Base-by-base conservation (phyloP, 2,888 invertebrate genomes). In the Xylota sylvarum region DNA sequence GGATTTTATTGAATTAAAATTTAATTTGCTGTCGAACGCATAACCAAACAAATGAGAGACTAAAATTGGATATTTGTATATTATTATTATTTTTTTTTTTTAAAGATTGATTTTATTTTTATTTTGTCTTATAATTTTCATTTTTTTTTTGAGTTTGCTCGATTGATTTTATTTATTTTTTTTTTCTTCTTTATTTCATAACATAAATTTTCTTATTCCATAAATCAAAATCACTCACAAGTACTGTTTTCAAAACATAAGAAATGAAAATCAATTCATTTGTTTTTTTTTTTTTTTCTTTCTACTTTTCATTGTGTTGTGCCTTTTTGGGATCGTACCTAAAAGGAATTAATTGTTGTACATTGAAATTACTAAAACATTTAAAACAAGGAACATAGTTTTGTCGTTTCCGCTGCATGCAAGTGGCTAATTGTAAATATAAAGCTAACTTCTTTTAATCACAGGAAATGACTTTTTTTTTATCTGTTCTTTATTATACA, bases 261-360 rank as follows among this genome's bases (percentile, higher is more conserved):
- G 14, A 46, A 77, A 56, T 35, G 43, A 43, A 70, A 79, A 9
- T 67, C 69, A 74, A 64, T 40, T 85, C 76, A 80, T 76, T 58
- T 9, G 35, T 46, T 64, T 72, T 55, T 43, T 60, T 50, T 69
- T 69, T 78, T 35, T 60, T n/a, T n/a, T n/a, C n/a, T 69, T 58
- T 40, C 17, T 69, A 32, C 37, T 62, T 65, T 56, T 52, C 48
- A 74, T 72, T 82, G 77, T 89, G 89, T 88, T 89, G 89, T 90
- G 90, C 91, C 91, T 91, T 92, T 92, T 91, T 92, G 88, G 92
- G 92, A 92, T 92, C 92, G 92, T 92, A 92, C 92, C 92, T 92
- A 89, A 91, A 91, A 90, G 90, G 90, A 90, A 56, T 82, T 78
- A 78, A 58, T 62, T 82, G 82, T 78, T 86, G 77, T 78, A 72